Evolutionary conservation across 2,797 vertebrate species (phyloP).

Genomic region (Huso huso): DNA sequence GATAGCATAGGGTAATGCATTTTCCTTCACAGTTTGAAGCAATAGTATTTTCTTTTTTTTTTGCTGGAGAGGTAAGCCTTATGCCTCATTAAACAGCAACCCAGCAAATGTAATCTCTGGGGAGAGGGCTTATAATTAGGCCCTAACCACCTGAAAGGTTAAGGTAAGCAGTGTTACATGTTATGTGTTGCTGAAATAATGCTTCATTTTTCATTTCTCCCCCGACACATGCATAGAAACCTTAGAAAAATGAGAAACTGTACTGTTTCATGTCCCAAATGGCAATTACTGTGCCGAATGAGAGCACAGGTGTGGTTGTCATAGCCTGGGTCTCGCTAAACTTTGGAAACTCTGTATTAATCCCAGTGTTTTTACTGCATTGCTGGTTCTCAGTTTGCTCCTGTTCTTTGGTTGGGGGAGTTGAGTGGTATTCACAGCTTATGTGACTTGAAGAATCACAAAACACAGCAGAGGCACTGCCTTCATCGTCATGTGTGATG

Average conservation of each 20-base stretch:
- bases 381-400: no score
- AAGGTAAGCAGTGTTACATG: not conserved
- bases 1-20: not conserved
- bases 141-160: not conserved
- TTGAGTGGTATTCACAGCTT: no score
- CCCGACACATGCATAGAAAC: not conserved
- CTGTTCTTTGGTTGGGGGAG: no score
- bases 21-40: slow-evolving; percentile 4
- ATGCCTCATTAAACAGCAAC: not conserved
- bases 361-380: no score
- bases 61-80: not conserved
- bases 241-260: not conserved
- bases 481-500: no score
- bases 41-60: not conserved
- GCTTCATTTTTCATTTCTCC: not conserved
- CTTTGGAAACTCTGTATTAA: no score
- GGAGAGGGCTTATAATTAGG: not conserved
- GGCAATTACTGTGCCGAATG: not conserved
- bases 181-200: not conserved
- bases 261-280: not conserved
- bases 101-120: not conserved
- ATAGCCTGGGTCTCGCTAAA: not conserved
- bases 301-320: not conserved
- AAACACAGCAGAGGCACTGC: no score
- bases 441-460: no score